A percentile compares a stretch with the other conserved stretches of the same genome.
Evolutionary conservation across 2,888 invertebrate species (phyloP).

Genomic region (Pyrgus malvae): DNA sequence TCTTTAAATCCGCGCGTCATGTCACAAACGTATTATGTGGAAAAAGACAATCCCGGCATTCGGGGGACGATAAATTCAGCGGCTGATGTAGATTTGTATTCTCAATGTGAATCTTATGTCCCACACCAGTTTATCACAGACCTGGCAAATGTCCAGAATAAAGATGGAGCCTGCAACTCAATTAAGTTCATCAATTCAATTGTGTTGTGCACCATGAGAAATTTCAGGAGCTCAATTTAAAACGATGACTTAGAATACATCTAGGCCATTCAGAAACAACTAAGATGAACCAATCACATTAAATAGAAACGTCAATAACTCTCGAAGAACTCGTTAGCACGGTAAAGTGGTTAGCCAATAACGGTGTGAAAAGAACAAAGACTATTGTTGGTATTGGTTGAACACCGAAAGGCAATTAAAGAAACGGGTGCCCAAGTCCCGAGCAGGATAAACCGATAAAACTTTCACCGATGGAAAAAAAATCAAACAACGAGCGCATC

Average conservation of each 20-base stretch:
- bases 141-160: conserved; percentile 32
- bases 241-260: conserved; percentile 11
- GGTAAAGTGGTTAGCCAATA: background rate
- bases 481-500: conserved; percentile 19
- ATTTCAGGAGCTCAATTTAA: conserved; percentile 14
- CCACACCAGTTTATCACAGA: conserved; percentile 31
- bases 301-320: background rate
- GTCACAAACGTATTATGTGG: conserved; percentile 17
- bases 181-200: conserved; percentile 27
- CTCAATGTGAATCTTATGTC: conserved; percentile 28
- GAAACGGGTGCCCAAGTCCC: background rate
- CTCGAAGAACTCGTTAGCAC: background rate
- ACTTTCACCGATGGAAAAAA: conserved; percentile 20
- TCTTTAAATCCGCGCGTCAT: conserved; percentile 12
- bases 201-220: conserved; percentile 16
- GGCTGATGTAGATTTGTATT: conserved; percentile 32
- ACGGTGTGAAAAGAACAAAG: conserved; percentile 8
- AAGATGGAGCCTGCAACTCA: conserved; percentile 30
- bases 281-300: background rate
- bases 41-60: conserved; percentile 28
- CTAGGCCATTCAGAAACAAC: background rate
- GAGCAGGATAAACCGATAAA: conserved; percentile 24
- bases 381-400: background rate
- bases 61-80: conserved; percentile 23
- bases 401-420: background rate